These are phyloP conservation scores for Busseola fusca DNA, from an alignment of 2,888 invertebrate species.

Conservation along the genomic window DNA sequence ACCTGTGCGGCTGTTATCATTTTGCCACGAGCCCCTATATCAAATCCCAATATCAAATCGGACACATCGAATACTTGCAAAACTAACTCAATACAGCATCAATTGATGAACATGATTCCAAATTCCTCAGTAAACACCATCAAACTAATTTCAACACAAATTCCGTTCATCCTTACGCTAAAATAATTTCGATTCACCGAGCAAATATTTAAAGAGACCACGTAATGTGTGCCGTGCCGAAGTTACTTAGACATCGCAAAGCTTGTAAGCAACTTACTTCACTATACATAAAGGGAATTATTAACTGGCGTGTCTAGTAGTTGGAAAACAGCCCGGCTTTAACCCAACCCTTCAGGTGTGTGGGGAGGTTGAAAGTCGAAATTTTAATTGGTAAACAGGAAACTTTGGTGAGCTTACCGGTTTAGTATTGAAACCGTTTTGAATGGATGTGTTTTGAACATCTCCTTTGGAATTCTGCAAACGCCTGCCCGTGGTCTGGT, in stretches of 20 bases:
- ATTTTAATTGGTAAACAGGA: constrained; percentile 66
- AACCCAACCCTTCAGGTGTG: constrained; percentile 65
- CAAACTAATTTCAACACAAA: constrained; percentile 51
- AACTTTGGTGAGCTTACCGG: constrained; percentile 52
- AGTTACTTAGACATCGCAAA: constrained; percentile 63
- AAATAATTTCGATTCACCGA: constrained; percentile 62
- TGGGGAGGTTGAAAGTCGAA: constrained; percentile 61
- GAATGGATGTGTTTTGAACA: constrained; percentile 54
- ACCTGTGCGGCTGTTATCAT: too few species aligned
- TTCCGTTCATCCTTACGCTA: constrained; percentile 54
- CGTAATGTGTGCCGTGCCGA: constrained; percentile 64
- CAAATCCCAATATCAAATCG: constrained; percentile 9
- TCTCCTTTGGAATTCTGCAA: constrained; percentile 39
- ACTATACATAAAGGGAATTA: constrained; percentile 70
- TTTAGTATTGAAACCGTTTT: constrained; percentile 50
- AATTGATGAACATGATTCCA: constrained; percentile 19
- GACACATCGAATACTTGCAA: constrained; percentile 8
- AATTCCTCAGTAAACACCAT: constrained; percentile 29
- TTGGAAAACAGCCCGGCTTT: constrained; percentile 63
- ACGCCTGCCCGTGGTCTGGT: not conserved
- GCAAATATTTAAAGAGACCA: constrained; percentile 67
- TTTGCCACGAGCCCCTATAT: too few species aligned
- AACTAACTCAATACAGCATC: constrained; percentile 11
- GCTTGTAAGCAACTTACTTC: constrained; percentile 64
- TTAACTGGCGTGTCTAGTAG: constrained; percentile 65